Percentiles rank a stretch among this genome's conserved stretches.
Evolutionary conservation across 2,113 vertebrate genomes (phyloP).

Genomic region (Seriola dumerili): DNA sequence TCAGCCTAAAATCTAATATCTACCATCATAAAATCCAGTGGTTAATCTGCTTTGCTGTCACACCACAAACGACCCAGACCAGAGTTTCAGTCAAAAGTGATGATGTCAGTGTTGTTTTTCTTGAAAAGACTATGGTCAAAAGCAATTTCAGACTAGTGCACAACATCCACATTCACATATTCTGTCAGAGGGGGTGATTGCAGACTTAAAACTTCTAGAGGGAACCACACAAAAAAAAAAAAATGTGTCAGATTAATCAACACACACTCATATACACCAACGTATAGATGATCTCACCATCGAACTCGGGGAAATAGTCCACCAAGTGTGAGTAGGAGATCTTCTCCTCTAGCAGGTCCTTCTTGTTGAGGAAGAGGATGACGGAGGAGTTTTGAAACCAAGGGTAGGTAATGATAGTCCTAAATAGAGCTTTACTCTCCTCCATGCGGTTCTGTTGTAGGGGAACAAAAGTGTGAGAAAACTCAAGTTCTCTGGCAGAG

Average conservation of each 20-base stretch:
- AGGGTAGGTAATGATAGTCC: slow-evolving; percentile 98
- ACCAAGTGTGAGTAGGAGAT: slow-evolving; percentile 96
- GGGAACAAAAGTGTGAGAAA: not conserved
- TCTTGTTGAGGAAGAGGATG: slow-evolving; percentile 99
- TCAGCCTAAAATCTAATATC: too few relatives aligned
- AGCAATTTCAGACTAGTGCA: not conserved
- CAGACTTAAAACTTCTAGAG: not conserved
- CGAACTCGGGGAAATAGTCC: slow-evolving; percentile 99
- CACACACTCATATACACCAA: slow-evolving; percentile 10
- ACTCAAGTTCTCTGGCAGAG: not conserved
- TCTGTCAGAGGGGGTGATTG: not conserved
- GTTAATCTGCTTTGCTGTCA: too few relatives aligned
- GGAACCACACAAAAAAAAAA: not conserved
- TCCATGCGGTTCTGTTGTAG: slow-evolving; percentile 97
- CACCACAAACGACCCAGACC: too few relatives aligned
- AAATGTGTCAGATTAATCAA: not conserved
- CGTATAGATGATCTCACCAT: slow-evolving; percentile 86
- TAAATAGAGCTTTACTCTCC: slow-evolving; percentile 98
- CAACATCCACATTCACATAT: not conserved
- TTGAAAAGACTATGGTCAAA: not conserved
- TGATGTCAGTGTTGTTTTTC: not conserved
- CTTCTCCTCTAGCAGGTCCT: slow-evolving; percentile 98
- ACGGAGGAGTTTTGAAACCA: slow-evolving; percentile 99
- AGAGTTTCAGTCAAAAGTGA: not conserved
- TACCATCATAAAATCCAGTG: too few relatives aligned